phyloP scores from a whole-genome alignment of 1,140 invertebrate species.

The Telenomus remus region DNA sequence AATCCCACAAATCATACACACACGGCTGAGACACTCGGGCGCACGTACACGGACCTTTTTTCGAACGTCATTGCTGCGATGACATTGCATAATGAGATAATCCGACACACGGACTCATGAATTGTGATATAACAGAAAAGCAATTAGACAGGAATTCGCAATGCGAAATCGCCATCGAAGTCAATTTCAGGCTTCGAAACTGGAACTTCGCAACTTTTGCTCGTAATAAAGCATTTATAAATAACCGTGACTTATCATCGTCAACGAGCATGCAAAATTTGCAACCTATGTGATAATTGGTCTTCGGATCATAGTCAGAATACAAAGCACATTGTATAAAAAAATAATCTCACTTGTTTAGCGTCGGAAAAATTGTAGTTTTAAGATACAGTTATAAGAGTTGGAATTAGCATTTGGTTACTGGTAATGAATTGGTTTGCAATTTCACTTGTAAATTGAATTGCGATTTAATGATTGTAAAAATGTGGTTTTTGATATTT shows the following conservation, averaged over 20 bases:
- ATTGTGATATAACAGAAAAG: constrained; percentile 17
- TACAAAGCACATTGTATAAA: constrained; percentile 13
- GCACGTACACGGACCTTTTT: constrained; percentile 4
- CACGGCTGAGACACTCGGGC: not conserved
- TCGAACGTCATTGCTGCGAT: constrained; percentile 23
- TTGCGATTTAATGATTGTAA: too few relatives aligned
- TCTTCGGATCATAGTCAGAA: constrained; percentile 24
- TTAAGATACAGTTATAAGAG: not conserved
- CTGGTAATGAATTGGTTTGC: not conserved
- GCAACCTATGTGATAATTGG: constrained; percentile 24
- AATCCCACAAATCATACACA: constrained; percentile 26
- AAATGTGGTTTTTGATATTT: constrained; percentile 10
- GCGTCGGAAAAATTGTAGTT: constrained; percentile 3
- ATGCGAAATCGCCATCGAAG: constrained; percentile 1
- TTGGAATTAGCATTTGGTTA: constrained; percentile 15
- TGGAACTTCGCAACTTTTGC: not conserved
- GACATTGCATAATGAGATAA: constrained; percentile 26
- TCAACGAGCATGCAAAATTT: constrained; percentile 3
- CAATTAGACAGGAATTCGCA: constrained; percentile 2
- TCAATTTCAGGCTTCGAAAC: not conserved
- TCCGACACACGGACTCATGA: constrained; percentile 9
- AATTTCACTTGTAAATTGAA: too few relatives aligned
- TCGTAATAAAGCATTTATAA: constrained; percentile 13
- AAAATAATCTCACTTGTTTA: constrained; percentile 10
- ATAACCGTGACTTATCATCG: constrained; percentile 12